Evolutionary conservation across 2,797 vertebrate species (phyloP).

Genomic region (Semaprochilodus insignis): DNA sequence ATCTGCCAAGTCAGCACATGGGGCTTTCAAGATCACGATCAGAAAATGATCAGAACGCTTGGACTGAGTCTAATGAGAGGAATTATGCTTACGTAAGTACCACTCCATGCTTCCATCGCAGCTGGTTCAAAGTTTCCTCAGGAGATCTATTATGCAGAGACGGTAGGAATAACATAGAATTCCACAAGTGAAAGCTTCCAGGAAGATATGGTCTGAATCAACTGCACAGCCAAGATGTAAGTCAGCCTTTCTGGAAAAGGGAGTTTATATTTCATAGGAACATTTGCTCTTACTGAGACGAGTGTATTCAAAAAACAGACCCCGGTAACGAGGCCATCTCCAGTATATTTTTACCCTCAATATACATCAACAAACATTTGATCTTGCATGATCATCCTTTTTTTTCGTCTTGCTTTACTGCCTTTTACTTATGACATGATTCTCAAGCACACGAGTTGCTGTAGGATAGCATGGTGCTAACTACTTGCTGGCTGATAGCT

Average conservation of each 20-base stretch:
- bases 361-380: neutral
- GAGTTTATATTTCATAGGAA: neutral
- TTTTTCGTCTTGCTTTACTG: neutral
- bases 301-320: neutral
- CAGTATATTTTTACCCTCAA: neutral
- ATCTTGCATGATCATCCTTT: neutral
- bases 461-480: neutral
- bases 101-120: neutral
- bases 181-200: neutral
- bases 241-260: neutral
- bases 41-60: conserved; percentile 14
- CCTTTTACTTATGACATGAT: neutral
- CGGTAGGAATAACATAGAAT: neutral
- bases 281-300: neutral
- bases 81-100: neutral
- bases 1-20: conserved; percentile 38
- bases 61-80: neutral
- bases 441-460: neutral
- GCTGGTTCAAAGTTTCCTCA: neutral
- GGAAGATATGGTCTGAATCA: neutral
- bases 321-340: neutral
- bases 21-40: conserved; percentile 22
- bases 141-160: neutral
- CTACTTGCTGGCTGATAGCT: neutral
- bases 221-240: neutral